Base-by-base conservation (phyloP, 1,140 invertebrate genomes). In the Amphibalanus amphitrite region DNA sequence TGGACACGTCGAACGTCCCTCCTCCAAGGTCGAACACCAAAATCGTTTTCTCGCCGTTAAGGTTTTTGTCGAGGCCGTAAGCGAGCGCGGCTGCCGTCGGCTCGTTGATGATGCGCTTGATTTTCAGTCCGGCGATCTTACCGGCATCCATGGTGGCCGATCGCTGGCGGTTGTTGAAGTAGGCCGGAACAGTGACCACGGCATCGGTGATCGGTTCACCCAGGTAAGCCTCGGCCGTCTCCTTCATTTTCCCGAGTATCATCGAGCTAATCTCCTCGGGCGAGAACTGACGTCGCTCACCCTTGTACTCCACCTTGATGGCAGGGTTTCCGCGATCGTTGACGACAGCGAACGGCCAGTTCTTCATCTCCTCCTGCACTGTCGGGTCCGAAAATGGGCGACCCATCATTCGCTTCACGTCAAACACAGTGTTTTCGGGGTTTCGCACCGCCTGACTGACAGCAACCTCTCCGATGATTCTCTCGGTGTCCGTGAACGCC, bases 91-190 rank as follows among this genome's bases (percentile, higher is more conserved):
- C 90, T 20, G 89, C 89, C 4, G 90, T 92, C 0, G 88, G 87
- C 86, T 79, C 90, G 74, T 85, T 85, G 75, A 93, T 91, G 73
- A 93, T 91, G 83, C 92, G 86, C 76, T 95, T 83, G 76, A 93
- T 90, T 76, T 95, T 93, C 72, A 93, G 81, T 1, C 87, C 90
- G 76, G 91, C 88, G 83, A 93, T 93, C 77, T 89, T 90, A 78
- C 91, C 91, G 77, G 91, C 86, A 85, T 93, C 91, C 84, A 93
- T 93, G 71, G 91, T 93, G 77, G 91, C 92, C 82, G 93, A 91
- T 82, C 91, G 85, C 81, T 94, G 92, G 69, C 90, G 91, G 82
- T 93, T 90, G 79, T 93, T 93, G 84, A 94, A 93, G 80, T 93
- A 93, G 74, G 92, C 92, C 74, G 92, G 92, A 75, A 94, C 92